These are phyloP conservation scores for Lycaon pictus DNA, from an alignment of 2,113 vertebrate genomes.

Conservation along the genomic window DNA sequence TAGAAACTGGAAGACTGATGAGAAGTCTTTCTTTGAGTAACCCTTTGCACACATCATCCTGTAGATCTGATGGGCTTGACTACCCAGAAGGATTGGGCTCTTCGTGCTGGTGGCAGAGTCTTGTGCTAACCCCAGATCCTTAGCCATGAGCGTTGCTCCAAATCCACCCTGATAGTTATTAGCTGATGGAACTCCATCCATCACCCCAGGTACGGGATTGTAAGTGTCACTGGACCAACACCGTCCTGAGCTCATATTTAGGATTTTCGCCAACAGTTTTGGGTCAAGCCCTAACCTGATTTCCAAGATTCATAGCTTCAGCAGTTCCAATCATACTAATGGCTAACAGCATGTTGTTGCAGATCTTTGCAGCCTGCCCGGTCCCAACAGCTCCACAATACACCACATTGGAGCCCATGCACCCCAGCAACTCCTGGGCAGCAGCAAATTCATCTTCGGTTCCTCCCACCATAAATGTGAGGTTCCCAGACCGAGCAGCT, in stretches of 20 bases:
- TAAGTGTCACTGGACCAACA: slow-evolving; percentile 99
- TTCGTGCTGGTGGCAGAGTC: slow-evolving; percentile 96
- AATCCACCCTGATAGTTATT: slow-evolving; percentile 99
- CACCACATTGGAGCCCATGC: too few relatives aligned
- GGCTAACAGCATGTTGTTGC: too few relatives aligned
- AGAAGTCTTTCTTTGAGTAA: slow-evolving; percentile 98
- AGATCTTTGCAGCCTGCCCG: too few relatives aligned
- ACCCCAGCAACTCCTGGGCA: too few relatives aligned
- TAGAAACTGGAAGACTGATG: slow-evolving; percentile 97
- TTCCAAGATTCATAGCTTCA: too few relatives aligned
- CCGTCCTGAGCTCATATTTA: slow-evolving; percentile 99
- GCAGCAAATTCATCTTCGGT: too few relatives aligned
- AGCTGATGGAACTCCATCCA: slow-evolving; percentile 98
- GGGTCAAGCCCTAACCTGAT: slow-evolving; percentile 98
- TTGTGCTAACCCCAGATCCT: slow-evolving; percentile 98
- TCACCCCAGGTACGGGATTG: slow-evolving; percentile 99
- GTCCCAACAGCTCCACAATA: too few relatives aligned
- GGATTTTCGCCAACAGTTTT: slow-evolving; percentile 96
- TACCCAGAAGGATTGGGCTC: slow-evolving; percentile 94
- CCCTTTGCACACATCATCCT: slow-evolving; percentile 98
- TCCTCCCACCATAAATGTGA: too few relatives aligned
- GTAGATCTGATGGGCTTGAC: slow-evolving; percentile 97
- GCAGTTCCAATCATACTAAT: too few relatives aligned
- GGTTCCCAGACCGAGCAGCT: too few relatives aligned
- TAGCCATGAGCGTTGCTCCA: slow-evolving; percentile 97